phyloP scores from a whole-genome alignment of 2,113 vertebrate genomes.

The human region DNA sequence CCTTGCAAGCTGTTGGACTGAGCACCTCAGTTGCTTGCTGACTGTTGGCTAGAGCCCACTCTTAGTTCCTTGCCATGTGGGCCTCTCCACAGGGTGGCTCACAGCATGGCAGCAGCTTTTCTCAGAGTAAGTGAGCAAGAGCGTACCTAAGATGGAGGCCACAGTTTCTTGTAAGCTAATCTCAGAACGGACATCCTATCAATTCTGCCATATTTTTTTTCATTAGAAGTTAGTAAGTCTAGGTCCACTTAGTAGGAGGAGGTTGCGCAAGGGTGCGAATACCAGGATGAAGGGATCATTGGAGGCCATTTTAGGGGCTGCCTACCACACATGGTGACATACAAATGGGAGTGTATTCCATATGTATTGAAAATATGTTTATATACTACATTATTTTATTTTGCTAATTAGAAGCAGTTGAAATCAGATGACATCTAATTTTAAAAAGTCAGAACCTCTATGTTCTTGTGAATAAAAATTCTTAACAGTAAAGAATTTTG shows the following conservation, averaged over 20 bases:
- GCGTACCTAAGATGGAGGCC: not conserved
- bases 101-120: not conserved
- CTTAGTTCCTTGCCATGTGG: not conserved
- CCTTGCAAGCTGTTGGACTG: not conserved
- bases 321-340: not conserved
- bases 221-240: not conserved
- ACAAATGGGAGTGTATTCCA: not conserved
- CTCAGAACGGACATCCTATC: not conserved
- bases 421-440: not conserved
- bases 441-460: not conserved
- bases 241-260: not conserved
- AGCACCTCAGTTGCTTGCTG: not conserved
- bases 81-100: not conserved
- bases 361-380: not conserved
- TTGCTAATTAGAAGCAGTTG: slow-evolving; percentile 21
- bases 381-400: not conserved
- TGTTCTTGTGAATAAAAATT: slow-evolving; percentile 5
- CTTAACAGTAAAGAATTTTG: not conserved
- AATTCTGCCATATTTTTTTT: not conserved
- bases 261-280: not conserved
- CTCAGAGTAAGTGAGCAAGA: not conserved
- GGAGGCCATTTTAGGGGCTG: not conserved
- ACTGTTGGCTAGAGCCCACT: not conserved
- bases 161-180: not conserved
- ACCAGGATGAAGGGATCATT: not conserved